These are phyloP conservation scores for Anthoscopus minutus DNA, from an alignment of 2,113 vertebrate genomes.

Conservation along the genomic window DNA sequence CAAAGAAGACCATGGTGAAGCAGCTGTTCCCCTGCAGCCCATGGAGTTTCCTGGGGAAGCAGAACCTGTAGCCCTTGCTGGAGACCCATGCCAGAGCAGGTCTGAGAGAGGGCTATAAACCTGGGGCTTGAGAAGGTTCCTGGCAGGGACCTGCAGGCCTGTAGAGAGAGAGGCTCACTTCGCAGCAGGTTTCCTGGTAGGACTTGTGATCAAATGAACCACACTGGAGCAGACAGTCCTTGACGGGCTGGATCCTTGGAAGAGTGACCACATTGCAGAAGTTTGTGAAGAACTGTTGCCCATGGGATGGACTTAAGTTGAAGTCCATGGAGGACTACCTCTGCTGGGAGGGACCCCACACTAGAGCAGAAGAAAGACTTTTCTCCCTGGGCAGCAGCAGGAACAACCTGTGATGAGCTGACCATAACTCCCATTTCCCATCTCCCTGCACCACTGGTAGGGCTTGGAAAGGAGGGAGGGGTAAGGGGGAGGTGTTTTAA, in stretches of 20 bases:
- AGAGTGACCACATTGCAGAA: not conserved
- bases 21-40: not conserved
- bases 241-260: not conserved
- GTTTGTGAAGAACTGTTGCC: not conserved
- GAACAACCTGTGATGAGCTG: not conserved
- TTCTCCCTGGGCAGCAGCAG: not conserved
- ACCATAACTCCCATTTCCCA: not conserved
- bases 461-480: not conserved
- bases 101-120: not conserved
- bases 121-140: not conserved
- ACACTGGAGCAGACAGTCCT: not conserved
- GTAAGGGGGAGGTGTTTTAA: not conserved
- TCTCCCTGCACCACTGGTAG: too few relatives aligned
- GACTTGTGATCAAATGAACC: not conserved
- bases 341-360: not conserved
- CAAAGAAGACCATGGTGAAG: not conserved
- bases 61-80: not conserved
- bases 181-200: not conserved
- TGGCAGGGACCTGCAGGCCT: not conserved
- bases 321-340: not conserved
- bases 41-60: not conserved
- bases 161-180: not conserved
- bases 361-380: not conserved
- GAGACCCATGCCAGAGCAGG: not conserved
- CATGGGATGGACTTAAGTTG: not conserved